A percentile compares a stretch with the other conserved stretches of the same genome.
Conservation (phyloP, 2,797 vertebrate genomes). For the Cirrhinus molitorella region DNA sequence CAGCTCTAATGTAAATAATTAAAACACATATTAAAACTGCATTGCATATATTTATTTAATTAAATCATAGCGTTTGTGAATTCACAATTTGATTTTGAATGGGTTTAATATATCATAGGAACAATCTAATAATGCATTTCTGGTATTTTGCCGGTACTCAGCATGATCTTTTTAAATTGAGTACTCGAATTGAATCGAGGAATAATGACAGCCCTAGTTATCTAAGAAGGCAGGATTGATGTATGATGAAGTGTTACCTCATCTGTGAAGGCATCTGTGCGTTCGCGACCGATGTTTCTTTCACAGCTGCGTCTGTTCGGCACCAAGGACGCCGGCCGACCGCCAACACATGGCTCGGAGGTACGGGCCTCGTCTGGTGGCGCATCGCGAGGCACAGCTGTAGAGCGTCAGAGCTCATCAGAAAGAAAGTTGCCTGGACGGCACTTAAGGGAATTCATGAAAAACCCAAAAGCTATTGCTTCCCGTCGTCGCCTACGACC, state of each 20-base stretch:
- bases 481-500: neutral
- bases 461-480: neutral
- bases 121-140: too few relatives aligned
- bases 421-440: neutral
- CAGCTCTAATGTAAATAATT: too few relatives aligned
- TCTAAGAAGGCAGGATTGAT: neutral
- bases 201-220: too few relatives aligned
- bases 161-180: too few relatives aligned
- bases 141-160: too few relatives aligned
- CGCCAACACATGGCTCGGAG: conserved; percentile 2
- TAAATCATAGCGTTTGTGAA: too few relatives aligned
- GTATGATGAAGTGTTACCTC: conserved; percentile 19
- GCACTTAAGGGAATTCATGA: neutral
- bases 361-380: conserved; percentile 4
- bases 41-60: too few relatives aligned
- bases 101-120: too few relatives aligned
- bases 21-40: too few relatives aligned
- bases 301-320: conserved; percentile 15
- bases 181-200: too few relatives aligned
- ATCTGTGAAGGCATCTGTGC: conserved; percentile 23
- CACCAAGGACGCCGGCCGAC: conserved; percentile 25
- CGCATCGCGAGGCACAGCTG: conserved; percentile 14
- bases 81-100: too few relatives aligned
- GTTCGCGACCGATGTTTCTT: neutral
- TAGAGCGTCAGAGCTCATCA: conserved; percentile 20